Evolutionary conservation across 1,140 invertebrate genomes (phyloP).

Genomic region (Diorhabda elongata): DNA sequence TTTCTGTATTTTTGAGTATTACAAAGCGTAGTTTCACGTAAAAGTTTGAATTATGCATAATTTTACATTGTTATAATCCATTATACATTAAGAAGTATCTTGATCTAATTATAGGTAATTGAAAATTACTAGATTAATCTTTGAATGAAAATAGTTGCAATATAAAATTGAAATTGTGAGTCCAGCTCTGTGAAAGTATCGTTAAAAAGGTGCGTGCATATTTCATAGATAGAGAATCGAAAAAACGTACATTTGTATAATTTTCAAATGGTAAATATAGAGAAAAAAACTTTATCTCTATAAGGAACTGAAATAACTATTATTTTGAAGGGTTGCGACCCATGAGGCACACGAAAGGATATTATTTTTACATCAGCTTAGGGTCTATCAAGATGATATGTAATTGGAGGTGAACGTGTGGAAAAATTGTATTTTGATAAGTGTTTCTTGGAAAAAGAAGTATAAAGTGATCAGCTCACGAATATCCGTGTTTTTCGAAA

Average conservation of each 20-base stretch:
- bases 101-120: too few relatives aligned
- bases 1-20: too few relatives aligned
- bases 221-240: slow-evolving; percentile 4
- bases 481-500: too few relatives aligned
- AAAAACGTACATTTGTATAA: slow-evolving; percentile 13
- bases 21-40: too few relatives aligned
- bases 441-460: not conserved
- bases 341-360: not conserved
- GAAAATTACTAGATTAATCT: too few relatives aligned
- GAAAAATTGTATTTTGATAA: slow-evolving; percentile 1
- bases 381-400: slow-evolving; percentile 1
- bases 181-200: too few relatives aligned
- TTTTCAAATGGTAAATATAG: slow-evolving; percentile 16
- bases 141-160: too few relatives aligned
- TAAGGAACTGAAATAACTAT: slow-evolving; percentile 9
- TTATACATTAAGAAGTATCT: too few relatives aligned
- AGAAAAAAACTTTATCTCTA: slow-evolving; percentile 11
- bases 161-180: too few relatives aligned
- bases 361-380: slow-evolving; percentile 1
- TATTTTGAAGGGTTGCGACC: slow-evolving; percentile 4
- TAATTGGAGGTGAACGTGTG: slow-evolving; percentile 2
- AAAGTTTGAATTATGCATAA: too few relatives aligned
- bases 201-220: slow-evolving; percentile 15
- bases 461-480: too few relatives aligned
- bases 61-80: too few relatives aligned